Evolutionary conservation across 2,888 invertebrate species (phyloP).

Genomic region (Parascotia fuliginaria): DNA sequence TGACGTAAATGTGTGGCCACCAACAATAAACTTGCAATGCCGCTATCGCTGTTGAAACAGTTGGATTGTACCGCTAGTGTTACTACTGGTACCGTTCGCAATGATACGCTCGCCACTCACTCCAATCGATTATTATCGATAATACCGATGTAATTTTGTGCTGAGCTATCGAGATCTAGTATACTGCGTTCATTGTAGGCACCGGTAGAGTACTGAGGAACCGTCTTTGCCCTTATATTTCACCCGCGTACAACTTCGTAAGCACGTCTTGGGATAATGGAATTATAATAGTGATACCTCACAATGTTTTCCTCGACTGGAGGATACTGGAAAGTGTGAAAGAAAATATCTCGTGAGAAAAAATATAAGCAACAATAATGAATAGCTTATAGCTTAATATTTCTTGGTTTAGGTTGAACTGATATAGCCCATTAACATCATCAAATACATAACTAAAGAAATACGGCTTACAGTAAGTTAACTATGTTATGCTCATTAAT

Average conservation of each 20-base stretch:
- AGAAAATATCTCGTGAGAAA: too few relatives aligned
- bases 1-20: slow-evolving; percentile 40
- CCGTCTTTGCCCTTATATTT: slow-evolving; percentile 1
- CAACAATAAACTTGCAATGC: slow-evolving; percentile 42
- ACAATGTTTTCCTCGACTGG: too few relatives aligned
- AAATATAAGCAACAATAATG: too few relatives aligned
- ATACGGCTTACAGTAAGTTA: too few relatives aligned
- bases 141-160: slow-evolving; percentile 61
- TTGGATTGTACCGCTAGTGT: slow-evolving; percentile 69
- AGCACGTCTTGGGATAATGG: slow-evolving; percentile 27
- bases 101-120: slow-evolving; percentile 58
- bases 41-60: slow-evolving; percentile 62
- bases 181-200: slow-evolving; percentile 35
- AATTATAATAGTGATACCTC: slow-evolving; percentile 14
- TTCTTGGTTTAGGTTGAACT: too few relatives aligned
- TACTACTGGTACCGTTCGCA: slow-evolving; percentile 71
- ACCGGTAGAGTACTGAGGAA: background rate
- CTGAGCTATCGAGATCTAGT: slow-evolving; percentile 48
- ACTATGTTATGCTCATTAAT: too few relatives aligned
- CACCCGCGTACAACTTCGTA: slow-evolving; percentile 17
- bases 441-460: too few relatives aligned
- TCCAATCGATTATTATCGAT: slow-evolving; percentile 65
- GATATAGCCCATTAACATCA: too few relatives aligned
- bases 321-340: too few relatives aligned
- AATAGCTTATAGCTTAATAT: too few relatives aligned